phyloP scores from a whole-genome alignment of 2,797 vertebrate genomes.

The Zalophus californianus region DNA sequence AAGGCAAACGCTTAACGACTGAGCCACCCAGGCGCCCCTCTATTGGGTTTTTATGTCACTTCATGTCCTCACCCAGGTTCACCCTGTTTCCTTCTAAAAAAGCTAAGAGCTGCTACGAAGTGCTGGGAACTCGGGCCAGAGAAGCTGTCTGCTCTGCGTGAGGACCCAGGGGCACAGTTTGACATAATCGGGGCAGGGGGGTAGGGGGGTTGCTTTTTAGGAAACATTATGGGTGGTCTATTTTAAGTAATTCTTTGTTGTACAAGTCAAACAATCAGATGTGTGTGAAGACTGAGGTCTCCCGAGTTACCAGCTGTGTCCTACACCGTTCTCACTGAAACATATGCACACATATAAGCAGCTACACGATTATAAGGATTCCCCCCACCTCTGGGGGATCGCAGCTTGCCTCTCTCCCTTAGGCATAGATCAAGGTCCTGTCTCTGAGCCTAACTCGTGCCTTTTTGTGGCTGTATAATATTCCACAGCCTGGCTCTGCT shows the following conservation, averaged over 20 bases:
- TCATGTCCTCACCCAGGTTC: neutral
- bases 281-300: neutral
- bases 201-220: neutral
- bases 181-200: neutral
- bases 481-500: accelerated
- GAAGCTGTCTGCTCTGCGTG: neutral
- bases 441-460: accelerated
- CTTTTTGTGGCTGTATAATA: neutral
- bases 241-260: neutral
- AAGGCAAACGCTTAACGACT: neutral
- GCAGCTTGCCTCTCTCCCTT: neutral
- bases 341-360: neutral
- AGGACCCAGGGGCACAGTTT: neutral
- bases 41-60: neutral
- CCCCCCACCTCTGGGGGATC: neutral
- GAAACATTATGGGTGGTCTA: neutral
- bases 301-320: neutral
- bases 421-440: neutral
- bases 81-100: neutral
- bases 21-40: neutral
- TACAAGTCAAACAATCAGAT: neutral
- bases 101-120: neutral
- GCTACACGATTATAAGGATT: neutral
- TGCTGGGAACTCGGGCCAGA: neutral
- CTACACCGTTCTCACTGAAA: neutral